Base-by-base conservation (phyloP, 2,888 invertebrate species). In the Perizoma flavofasciatum region DNA sequence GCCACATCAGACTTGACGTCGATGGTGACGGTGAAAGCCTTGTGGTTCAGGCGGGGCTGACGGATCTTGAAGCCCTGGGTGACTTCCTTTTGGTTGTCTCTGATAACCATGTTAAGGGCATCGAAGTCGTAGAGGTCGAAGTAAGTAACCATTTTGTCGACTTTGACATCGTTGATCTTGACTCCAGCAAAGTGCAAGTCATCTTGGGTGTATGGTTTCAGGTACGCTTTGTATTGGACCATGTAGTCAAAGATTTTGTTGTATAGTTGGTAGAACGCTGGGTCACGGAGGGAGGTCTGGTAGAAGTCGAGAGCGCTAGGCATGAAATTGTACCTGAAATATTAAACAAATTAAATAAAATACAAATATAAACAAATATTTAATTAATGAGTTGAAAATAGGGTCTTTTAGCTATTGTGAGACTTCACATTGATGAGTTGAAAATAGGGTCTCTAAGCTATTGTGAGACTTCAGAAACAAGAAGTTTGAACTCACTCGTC, bases 21-120 rank as follows among this genome's bases (percentile, higher is more conserved):
- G 67, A 95, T 83, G 60, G 91, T 92, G 67, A 95, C 92, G 56
- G 87, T 91, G 92, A 96, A 96, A 1, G 93, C 91, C 65, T 95
- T 94, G 88, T 96, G 95, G 85, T 95, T 95, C 46, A 96, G 86
- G 68, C 96, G 95, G 65, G 94, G 92, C 78, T 96, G 95, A 55
- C 94, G 94, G n/a, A 94, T 93, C 69, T 93, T 88, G 71, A 93
- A 93, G 11, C 71, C 67, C 41, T 91, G 77, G 4, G 84, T 77
- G 55, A 89, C 78, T 34, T 65, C 60, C 33, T 83, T 80, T 33
- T 83, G 70, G 52, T 88, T 85, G 4, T 86, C 75, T 11, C 78
- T 69, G 74, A 69, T 79, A 5, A 86, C 81, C 67, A 90, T 93
- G 75, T 94, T 95, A 69, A 93, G 93, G 43, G 94, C 93, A 70